phyloP scores from a whole-genome alignment of 2,113 vertebrate genomes.

The Apaloderma vittatum region DNA sequence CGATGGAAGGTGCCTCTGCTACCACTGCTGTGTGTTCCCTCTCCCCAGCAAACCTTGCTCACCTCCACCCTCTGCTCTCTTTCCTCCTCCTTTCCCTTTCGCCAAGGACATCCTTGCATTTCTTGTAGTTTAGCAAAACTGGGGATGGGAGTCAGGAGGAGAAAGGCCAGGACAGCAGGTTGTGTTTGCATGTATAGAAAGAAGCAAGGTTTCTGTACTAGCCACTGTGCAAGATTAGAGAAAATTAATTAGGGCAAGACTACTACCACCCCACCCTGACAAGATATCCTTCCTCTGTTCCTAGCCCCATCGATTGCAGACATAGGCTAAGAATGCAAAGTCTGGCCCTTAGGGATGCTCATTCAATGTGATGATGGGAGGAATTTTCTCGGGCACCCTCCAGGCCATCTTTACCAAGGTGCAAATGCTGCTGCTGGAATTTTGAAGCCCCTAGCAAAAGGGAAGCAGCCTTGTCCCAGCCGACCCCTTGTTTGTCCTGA shows the following conservation, averaged over 20 bases:
- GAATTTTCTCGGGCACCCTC: not conserved
- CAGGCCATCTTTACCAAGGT: not conserved
- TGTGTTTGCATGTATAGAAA: not conserved
- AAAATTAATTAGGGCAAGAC: not conserved
- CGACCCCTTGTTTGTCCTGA: not conserved
- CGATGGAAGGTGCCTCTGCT: conserved; percentile 8
- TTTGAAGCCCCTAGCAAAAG: not conserved
- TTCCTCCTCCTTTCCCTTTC: not conserved
- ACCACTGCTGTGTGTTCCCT: not conserved
- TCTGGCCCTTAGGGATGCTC: not conserved
- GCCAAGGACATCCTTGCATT: not conserved
- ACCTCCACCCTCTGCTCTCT: not conserved
- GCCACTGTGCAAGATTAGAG: not conserved
- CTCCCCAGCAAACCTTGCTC: not conserved
- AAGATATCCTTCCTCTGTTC: not conserved
- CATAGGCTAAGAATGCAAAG: not conserved
- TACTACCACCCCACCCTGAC: not conserved
- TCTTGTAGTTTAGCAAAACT: not conserved
- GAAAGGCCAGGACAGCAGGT: not conserved
- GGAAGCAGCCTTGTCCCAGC: not conserved
- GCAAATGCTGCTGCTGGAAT: not conserved
- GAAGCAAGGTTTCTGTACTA: not conserved
- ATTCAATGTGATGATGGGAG: not conserved
- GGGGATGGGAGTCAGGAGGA: not conserved
- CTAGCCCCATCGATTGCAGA: not conserved